Evolutionary conservation across 1,140 invertebrate genomes (phyloP).

Genomic region (Drosophila ogumai): DNA sequence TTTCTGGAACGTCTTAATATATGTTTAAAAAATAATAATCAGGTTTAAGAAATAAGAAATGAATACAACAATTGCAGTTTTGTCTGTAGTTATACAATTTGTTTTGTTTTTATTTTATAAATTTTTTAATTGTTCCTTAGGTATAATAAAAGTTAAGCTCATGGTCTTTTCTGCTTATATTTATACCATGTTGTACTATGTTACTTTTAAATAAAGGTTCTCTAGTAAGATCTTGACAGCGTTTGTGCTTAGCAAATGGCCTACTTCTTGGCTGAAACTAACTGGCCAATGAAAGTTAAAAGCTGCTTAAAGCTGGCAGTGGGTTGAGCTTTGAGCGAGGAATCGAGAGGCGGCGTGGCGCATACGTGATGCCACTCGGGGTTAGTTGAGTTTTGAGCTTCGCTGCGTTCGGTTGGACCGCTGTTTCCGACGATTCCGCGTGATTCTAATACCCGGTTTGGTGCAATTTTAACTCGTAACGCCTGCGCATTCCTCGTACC

Average conservation of each 20-base stretch:
- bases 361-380: not conserved
- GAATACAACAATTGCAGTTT: no score
- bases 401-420: constrained; percentile 70
- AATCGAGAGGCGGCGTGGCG: not conserved
- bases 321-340: constrained; percentile 46
- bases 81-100: no score
- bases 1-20: no score
- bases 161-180: no score
- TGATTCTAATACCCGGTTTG: constrained; percentile 30
- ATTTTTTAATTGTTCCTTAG: no score
- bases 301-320: constrained; percentile 11
- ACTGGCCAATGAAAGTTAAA: not conserved
- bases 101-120: no score
- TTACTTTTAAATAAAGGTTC: not conserved
- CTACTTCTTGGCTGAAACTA: constrained; percentile 9
- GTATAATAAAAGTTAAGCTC: no score
- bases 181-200: no score
- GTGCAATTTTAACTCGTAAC: constrained; percentile 55
- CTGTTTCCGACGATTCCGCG: constrained; percentile 38
- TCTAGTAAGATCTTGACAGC: not conserved
- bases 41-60: no score
- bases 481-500: constrained; percentile 48
- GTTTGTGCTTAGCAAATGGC: not conserved
- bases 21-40: no score
- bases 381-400: constrained; percentile 75